Conservation (phyloP, 2,797 vertebrate genomes). For the Dryobates pubescens region DNA sequence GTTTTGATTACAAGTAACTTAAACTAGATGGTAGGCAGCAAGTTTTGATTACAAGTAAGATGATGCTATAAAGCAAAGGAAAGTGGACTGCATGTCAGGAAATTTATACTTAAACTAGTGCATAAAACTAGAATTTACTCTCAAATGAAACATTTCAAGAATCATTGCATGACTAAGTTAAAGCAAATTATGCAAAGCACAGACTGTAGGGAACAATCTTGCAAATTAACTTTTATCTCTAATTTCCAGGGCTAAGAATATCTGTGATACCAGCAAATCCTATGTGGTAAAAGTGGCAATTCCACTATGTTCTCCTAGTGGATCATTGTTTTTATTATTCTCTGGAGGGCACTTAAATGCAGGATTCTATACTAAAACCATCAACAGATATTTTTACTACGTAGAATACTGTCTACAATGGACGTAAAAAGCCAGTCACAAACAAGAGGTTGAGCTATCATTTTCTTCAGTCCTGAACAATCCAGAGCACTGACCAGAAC, state of each 20-base stretch:
- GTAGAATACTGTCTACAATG: background rate
- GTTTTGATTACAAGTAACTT: background rate
- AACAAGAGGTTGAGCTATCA: background rate
- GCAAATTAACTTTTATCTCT: constrained; percentile 7
- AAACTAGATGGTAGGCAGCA: background rate
- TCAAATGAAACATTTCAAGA: constrained; percentile 18
- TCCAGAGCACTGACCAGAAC: background rate
- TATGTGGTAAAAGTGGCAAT: background rate
- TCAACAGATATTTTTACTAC: background rate
- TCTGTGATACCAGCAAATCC: background rate
- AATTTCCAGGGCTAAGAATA: constrained; percentile 3
- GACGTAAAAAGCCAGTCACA: background rate
- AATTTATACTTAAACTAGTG: background rate
- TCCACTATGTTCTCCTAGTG: background rate
- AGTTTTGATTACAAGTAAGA: background rate
- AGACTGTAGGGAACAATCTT: constrained; percentile 4
- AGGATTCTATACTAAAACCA: background rate
- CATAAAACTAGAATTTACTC: background rate
- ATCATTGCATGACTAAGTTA: constrained; percentile 8
- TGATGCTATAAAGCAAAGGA: background rate
- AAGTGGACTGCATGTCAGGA: background rate
- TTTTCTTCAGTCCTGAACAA: background rate
- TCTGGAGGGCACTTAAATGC: background rate
- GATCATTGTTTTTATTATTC: background rate
- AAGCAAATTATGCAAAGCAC: constrained; percentile 32